Evolutionary conservation across 2,888 invertebrate genomes (phyloP), one percentile per base, ranked within the genome.

Genomic region (Stratiomys singularior): DNA sequence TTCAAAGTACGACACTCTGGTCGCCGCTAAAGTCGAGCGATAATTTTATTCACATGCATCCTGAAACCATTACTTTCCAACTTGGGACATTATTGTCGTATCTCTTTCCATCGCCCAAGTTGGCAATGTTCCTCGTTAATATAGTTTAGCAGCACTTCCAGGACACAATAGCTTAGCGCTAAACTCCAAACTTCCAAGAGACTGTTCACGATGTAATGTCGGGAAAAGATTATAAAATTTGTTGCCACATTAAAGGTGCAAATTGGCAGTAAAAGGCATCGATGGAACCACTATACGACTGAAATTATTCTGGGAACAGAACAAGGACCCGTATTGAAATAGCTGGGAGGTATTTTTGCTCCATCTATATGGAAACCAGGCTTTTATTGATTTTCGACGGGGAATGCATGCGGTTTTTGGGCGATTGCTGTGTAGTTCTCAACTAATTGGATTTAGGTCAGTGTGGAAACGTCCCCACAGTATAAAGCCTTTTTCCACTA

Each of bases 161-260:
- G 46, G 30, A 47, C 47, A 69, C 47, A 46, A 47, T n/a, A 47
- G 69, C 46, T 69, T 69, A 64, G 27, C 37, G 25, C 72, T 37
- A 37, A 9, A 37, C 37, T 37, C 37, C 37, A 30, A 66, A 18
- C 13, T 28, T 30, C 1, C 56, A n/a, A 52, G 69, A 46, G 47
- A 47, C 69, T 69, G 44, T 44, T 5, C 66, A 58, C 79, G 74
- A 46, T 74, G 76, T 77, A 79, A 67, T 63, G 64, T 46, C 56
- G 69, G 56, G 67, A 67, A 56, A 78, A 79, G 79, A 79, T 79
- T 79, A 78, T 79, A 79, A 78, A 78, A 79, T 79, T 79, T 79
- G 79, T 76, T 78, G 76, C 79, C 78, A 79, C 78, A 79, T 79
- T 77, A 79, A 52, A 79, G 79, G 79, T 79, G 79, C 79, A 79